Evolutionary conservation across 2,888 invertebrate genomes (phyloP).

Genomic region (Erebia palarica): DNA sequence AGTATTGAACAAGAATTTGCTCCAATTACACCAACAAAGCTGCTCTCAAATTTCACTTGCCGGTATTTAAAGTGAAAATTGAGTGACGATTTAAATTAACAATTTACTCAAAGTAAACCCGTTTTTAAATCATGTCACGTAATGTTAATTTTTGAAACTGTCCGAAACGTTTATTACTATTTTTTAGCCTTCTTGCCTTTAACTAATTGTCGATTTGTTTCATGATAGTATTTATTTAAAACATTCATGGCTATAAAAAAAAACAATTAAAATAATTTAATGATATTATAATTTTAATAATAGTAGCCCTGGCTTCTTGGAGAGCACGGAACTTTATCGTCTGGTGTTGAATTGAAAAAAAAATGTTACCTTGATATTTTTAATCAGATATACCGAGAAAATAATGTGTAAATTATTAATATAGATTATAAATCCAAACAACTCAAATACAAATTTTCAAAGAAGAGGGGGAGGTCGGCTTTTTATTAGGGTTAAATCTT

Average conservation of each 20-base stretch:
- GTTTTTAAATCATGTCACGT: conserved; percentile 6
- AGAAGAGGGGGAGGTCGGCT: too few species aligned
- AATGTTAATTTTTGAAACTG: background rate
- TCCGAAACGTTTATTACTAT: background rate
- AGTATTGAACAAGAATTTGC: background rate
- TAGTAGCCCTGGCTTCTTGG: too few species aligned
- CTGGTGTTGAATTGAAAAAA: conserved; percentile 23
- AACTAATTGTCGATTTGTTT: conserved; percentile 14
- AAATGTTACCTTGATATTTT: conserved; percentile 28
- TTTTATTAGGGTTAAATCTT: too few species aligned
- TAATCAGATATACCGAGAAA: conserved; percentile 5
- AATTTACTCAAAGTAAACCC: conserved; percentile 1
- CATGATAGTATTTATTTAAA: background rate
- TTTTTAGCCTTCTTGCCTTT: background rate
- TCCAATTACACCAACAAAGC: conserved; percentile 12
- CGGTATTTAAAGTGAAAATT: conserved; percentile 30
- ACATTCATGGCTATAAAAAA: too few species aligned
- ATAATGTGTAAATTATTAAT: background rate
- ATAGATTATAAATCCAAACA: background rate
- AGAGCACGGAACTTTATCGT: too few species aligned
- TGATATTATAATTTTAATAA: too few species aligned
- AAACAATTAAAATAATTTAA: too few species aligned
- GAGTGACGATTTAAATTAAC: conserved; percentile 23
- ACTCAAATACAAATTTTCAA: too few species aligned
- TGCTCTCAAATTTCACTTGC: conserved; percentile 26